phyloP scores from a whole-genome alignment of 2,113 vertebrate genomes.

The Chroicocephalus ridibundus region DNA sequence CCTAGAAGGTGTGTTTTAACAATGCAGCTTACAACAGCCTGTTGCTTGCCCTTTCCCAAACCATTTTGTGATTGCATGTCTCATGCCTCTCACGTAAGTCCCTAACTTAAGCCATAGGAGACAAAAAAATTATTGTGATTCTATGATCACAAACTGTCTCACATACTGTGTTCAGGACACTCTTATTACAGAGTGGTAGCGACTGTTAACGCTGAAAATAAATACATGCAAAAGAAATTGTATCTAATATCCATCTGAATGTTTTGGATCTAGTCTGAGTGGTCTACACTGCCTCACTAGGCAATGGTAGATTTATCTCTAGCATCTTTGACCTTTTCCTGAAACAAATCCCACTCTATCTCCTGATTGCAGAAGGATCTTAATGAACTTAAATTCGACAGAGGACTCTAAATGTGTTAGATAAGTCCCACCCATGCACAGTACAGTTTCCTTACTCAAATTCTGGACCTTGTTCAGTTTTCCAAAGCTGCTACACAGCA shows the following conservation, averaged over 20 bases:
- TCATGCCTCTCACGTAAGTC: rapidly evolving
- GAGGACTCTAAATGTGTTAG: not conserved
- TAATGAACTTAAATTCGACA: not conserved
- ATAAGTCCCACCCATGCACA: not conserved
- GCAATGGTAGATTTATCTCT: not conserved
- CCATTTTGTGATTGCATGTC: not conserved
- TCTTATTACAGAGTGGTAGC: not conserved
- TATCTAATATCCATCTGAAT: not conserved
- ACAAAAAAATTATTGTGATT: not conserved
- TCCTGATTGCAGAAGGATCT: not conserved
- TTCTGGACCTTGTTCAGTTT: not conserved
- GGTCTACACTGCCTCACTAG: not conserved
- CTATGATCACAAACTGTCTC: not conserved
- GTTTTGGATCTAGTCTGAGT: not conserved
- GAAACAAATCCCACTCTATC: not conserved
- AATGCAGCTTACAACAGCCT: not conserved
- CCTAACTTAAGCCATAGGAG: not conserved
- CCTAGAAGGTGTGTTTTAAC: not conserved
- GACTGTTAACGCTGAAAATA: not conserved
- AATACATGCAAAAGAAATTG: not conserved
- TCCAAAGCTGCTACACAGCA: not conserved
- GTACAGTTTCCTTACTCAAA: not conserved
- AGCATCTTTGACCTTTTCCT: not conserved
- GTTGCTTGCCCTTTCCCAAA: not conserved
- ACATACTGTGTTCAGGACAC: not conserved